Evolutionary conservation across 2,797 vertebrate species (phyloP), one percentile per base, ranked within the genome.

Genomic region (Limnodromus scolopaceus): DNA sequence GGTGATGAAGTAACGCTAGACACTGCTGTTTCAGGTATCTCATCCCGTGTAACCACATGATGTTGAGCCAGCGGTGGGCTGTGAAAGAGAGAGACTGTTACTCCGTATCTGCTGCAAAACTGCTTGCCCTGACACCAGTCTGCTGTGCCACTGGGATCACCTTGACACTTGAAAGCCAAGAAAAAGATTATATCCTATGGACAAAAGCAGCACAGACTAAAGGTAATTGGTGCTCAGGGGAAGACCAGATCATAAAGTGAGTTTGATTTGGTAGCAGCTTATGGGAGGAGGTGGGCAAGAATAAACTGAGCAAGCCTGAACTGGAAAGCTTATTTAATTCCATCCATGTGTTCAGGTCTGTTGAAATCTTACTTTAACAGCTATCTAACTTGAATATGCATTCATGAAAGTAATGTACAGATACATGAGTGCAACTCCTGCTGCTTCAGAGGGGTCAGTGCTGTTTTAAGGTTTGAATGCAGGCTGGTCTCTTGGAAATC

Each of bases 31-130:
- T 48, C 97, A 99, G 99, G 98, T 99, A 99, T 96, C 98, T 99
- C 96, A 99, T 99, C 96, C 99, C 99, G 2, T 99, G 99, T 97
- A 99, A 99, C 97, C 99, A 99, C 98, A 99, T 99, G 98, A 99
- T 99, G 99, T 95, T 99, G 98, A 99, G 99, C 96, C 99, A 99
- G 97, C 97, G 99, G 16, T 95, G 98, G 3, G 98, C 99, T 72
- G 98, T 99, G 97, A 99, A 98, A 94, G 99, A 99, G 95, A 98
- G 98, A 94, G 99, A 99, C 97, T 99, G 98, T 95, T 99, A 99
- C 88, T 99, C 99, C 0, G 98, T 98, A n/a, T 99, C 99, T 10
- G 99, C 99, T 2, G 99, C 99, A 69, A 99, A 98, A 97, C 98
- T 99, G 88, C 98, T 99, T 43, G 98, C 99, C 27, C 97, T 99